Evolutionary conservation across 2,888 invertebrate genomes (phyloP).

Genomic region (Cheiracanthium punctorium): DNA sequence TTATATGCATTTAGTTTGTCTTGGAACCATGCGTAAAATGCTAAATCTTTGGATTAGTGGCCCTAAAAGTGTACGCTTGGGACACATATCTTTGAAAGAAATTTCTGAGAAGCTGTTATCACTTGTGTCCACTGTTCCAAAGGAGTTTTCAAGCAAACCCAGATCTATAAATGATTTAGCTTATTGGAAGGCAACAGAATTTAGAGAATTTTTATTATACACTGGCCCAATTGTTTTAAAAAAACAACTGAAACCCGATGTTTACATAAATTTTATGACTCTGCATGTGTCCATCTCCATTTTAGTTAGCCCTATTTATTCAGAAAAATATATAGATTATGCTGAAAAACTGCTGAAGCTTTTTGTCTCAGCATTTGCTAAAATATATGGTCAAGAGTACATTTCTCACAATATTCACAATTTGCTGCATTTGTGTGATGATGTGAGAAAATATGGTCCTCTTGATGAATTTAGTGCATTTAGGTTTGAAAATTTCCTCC

Average conservation of each 20-base stretch:
- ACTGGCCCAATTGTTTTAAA: slow-evolving; percentile 73
- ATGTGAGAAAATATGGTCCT: slow-evolving; percentile 15
- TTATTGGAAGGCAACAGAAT: slow-evolving; percentile 74
- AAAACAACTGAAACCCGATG: slow-evolving; percentile 51
- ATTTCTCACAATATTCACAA: slow-evolving; percentile 16
- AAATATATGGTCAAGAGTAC: not conserved
- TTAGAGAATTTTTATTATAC: slow-evolving; percentile 73
- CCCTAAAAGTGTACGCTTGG: not conserved
- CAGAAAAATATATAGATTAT: not conserved
- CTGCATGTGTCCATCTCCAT: slow-evolving; percentile 71
- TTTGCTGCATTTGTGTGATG: slow-evolving; percentile 1
- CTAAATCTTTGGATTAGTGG: slow-evolving; percentile 73
- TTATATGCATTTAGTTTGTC: slow-evolving; percentile 74
- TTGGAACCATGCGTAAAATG: slow-evolving; percentile 73
- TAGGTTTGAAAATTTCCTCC: slow-evolving; percentile 15
- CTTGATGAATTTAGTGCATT: slow-evolving; percentile 16
- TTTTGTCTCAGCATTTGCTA: not conserved
- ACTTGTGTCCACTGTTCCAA: not conserved
- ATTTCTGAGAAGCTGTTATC: not conserved
- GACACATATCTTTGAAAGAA: not conserved
- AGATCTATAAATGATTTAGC: slow-evolving; percentile 71
- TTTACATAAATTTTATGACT: slow-evolving; percentile 72
- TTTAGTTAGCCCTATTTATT: slow-evolving; percentile 20
- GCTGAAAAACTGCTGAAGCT: not conserved
- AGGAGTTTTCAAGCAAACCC: slow-evolving; percentile 73